Percentiles rank a stretch among this genome's conserved stretches.
Conservation (phyloP, 2,113 vertebrate species). For the Sinocyclocheilus rhinocerous region DNA sequence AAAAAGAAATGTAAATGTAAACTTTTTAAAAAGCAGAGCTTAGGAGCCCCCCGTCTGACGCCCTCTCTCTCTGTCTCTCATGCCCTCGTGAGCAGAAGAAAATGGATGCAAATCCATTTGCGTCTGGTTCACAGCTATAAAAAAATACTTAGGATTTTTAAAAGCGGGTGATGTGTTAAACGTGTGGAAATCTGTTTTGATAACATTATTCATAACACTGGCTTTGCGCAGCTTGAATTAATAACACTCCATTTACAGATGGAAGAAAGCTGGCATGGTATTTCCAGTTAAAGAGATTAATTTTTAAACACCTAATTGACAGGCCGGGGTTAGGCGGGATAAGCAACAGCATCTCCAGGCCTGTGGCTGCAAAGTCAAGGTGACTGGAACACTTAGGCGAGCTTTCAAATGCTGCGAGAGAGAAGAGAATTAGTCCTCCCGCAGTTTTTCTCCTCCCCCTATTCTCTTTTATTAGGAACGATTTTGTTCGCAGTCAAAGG, state of each 20-base stretch:
- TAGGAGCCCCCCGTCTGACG: constrained; percentile 62
- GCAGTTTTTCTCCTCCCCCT: constrained; percentile 73
- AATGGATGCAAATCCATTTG: constrained; percentile 81
- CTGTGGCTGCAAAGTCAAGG: constrained; percentile 81
- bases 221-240: constrained; percentile 80
- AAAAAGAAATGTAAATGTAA: constrained; percentile 73
- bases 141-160: constrained; percentile 78
- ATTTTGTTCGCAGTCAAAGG: constrained; percentile 82
- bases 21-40: constrained; percentile 71
- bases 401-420: constrained; percentile 67
- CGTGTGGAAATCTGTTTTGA: constrained; percentile 83
- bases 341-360: constrained; percentile 76
- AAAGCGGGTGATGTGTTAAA: constrained; percentile 77
- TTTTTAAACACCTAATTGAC: constrained; percentile 86
- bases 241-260: constrained; percentile 84
- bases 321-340: constrained; percentile 79
- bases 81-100: constrained; percentile 41
- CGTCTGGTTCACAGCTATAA: constrained; percentile 76
- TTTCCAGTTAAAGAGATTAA: constrained; percentile 86
- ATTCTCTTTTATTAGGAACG: constrained; percentile 81
- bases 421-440: constrained; percentile 75
- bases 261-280: constrained; percentile 79
- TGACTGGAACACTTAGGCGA: constrained; percentile 77
- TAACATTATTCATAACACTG: constrained; percentile 84
- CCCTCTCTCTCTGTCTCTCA: constrained; percentile 40